Conservation (phyloP, 2,797 vertebrate genomes). For the Chromis chromis region DNA sequence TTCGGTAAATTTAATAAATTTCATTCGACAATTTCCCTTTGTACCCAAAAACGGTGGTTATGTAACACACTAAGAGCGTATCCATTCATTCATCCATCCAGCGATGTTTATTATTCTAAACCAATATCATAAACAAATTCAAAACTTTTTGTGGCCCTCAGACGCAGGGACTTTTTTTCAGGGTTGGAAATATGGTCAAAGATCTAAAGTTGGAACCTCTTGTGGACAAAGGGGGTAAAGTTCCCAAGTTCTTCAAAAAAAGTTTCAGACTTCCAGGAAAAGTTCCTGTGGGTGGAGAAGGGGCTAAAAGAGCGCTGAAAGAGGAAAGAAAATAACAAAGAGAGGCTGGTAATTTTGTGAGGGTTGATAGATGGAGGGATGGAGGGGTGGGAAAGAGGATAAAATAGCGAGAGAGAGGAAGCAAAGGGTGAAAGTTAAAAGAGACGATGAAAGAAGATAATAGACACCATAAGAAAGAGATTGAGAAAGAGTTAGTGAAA, state of each 20-base stretch:
- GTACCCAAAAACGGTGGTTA: not conserved
- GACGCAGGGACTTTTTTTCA: not conserved
- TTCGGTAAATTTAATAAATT: not conserved
- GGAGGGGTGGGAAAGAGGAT: conserved; percentile 19
- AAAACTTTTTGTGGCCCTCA: not conserved
- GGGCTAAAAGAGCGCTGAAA: conserved; percentile 20
- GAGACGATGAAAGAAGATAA: conserved; percentile 41
- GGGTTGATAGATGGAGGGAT: conserved; percentile 41
- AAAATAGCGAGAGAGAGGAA: conserved; percentile 16
- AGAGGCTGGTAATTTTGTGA: conserved; percentile 33
- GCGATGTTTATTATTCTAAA: conserved; percentile 23
- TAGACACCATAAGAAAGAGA: conserved; percentile 8
- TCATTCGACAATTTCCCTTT: not conserved
- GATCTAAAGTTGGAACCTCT: not conserved
- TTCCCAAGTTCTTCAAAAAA: conserved; percentile 18
- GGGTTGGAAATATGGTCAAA: conserved; percentile 10
- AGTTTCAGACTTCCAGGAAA: conserved; percentile 31
- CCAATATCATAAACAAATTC: conserved; percentile 24
- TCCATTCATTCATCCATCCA: conserved; percentile 3
- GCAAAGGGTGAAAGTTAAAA: conserved; percentile 42
- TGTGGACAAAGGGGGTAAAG: conserved; percentile 9
- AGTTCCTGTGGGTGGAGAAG: conserved; percentile 14
- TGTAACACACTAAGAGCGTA: not conserved
- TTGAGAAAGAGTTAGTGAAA: not conserved
- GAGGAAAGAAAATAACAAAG: conserved; percentile 37